Evolutionary conservation across 2,797 vertebrate species (phyloP).

Genomic region (Gobionotothen gibberifrons): DNA sequence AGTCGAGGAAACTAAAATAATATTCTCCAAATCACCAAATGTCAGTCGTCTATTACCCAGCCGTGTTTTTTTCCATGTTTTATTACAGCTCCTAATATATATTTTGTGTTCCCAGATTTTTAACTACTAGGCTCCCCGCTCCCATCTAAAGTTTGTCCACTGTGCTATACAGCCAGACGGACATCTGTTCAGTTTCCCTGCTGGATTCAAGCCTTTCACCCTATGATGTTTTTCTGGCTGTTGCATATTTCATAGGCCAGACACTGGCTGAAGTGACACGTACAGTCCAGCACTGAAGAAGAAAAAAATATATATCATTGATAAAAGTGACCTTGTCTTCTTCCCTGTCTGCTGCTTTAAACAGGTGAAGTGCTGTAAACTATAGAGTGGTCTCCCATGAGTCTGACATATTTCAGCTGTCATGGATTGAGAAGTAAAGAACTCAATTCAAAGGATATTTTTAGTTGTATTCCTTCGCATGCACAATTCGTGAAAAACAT

Average conservation of each 20-base stretch:
- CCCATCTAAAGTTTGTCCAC: not conserved
- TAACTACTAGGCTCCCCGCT: not conserved
- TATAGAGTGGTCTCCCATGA: too few relatives aligned
- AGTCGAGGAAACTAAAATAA: not conserved
- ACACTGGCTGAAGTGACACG: too few relatives aligned
- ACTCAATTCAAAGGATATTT: too few relatives aligned
- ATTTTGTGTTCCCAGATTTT: not conserved
- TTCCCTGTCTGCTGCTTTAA: too few relatives aligned
- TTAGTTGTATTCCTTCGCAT: too few relatives aligned
- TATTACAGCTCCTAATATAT: not conserved
- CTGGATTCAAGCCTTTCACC: slow-evolving; percentile 16
- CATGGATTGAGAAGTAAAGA: too few relatives aligned
- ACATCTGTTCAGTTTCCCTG: slow-evolving; percentile 5
- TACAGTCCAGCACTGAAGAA: too few relatives aligned
- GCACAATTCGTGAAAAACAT: too few relatives aligned
- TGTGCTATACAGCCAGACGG: not conserved
- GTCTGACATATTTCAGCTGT: too few relatives aligned
- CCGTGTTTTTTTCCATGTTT: not conserved
- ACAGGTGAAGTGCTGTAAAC: too few relatives aligned
- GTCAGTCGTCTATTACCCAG: not conserved
- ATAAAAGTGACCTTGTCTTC: too few relatives aligned
- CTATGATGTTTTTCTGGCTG: not conserved
- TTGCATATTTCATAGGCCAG: slow-evolving; percentile 11
- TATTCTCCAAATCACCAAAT: not conserved
- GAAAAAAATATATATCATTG: too few relatives aligned